A percentile compares a stretch with the other conserved stretches of the same genome.
Evolutionary conservation across 2,888 invertebrate genomes (phyloP).

Genomic region (Litoditis marina): DNA sequence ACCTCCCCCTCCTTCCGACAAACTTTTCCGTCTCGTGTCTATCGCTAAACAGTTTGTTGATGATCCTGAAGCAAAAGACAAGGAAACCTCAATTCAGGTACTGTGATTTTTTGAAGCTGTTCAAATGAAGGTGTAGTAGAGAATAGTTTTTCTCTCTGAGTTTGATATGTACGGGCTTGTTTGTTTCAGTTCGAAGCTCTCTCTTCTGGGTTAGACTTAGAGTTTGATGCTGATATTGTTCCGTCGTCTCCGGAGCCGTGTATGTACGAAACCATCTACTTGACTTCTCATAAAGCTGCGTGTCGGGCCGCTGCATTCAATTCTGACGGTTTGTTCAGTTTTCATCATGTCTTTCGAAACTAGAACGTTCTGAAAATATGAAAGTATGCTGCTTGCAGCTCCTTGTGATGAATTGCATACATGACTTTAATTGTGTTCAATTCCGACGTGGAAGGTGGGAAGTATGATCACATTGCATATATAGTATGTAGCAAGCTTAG

Average conservation of each 20-base stretch:
- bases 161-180: conserved; percentile 2
- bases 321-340: conserved; percentile 70
- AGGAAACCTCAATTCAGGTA: conserved; percentile 36
- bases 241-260: conserved; percentile 84
- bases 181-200: conserved; percentile 46
- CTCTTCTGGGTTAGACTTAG: conserved; percentile 77
- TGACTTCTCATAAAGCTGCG: conserved; percentile 90
- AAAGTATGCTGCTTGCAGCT: too few relatives aligned
- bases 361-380: too few relatives aligned
- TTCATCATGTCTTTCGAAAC: too few relatives aligned
- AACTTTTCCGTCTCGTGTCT: conserved; percentile 71
- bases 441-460: too few relatives aligned
- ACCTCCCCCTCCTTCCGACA: conserved; percentile 90
- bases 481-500: too few relatives aligned
- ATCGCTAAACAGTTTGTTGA: conserved; percentile 59
- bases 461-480: too few relatives aligned
- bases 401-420: too few relatives aligned
- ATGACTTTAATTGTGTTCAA: not conserved
- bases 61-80: conserved; percentile 51
- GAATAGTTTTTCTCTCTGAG: too few relatives aligned
- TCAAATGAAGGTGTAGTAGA: too few relatives aligned
- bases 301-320: conserved; percentile 95
- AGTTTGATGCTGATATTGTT: conserved; percentile 82
- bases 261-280: conserved; percentile 95
- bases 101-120: not conserved